Base-by-base conservation (phyloP, 2,888 invertebrate species). In the Matsumyia berberina region DNA sequence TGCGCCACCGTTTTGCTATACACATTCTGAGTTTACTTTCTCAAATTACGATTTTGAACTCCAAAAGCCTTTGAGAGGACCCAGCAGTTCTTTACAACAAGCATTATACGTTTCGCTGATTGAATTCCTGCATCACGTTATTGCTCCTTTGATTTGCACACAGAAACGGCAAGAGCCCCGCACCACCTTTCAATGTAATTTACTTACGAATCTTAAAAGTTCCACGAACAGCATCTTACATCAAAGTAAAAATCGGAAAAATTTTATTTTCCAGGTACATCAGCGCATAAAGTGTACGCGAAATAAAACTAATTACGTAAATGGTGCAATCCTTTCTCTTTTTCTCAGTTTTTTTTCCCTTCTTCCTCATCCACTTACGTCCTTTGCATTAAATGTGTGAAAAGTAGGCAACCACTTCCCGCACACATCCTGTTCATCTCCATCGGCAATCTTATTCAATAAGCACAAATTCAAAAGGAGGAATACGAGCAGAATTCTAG, bases 291-390 rank as follows among this genome's bases (percentile, higher is more conserved):
- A 77, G 33, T 57, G 24, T 46, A 44, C 62, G 49, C 62, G 49
- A 57, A 83, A 67, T 78, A 73, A 83, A 83, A 83, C 73, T 83
- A 78, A 83, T 83, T 83, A 78, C 83, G 83, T 73, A 72, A 83
- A 83, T 83, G 73, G 78, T 69, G 39, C 73, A 78, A 78, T 67
- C 60, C 55, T 62, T 64, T 64, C 72, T 55, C 15, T 33, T 58
- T 31, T 66, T 51, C n/a, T n/a, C n/a, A n/a, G n/a, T 62, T 76
- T 55, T 31, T 31, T 57, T 37, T 2, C 35, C 8, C 15, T 17
- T 37, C n/a, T 24, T 24, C 24, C 6, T 31, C 49, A 33, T 39
- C 12, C 29, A 55, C 12, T 9, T 49, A 29, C 49, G 35, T 37
- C 33, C 19, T 31, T 60, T 31, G 12, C 17, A 39, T 37, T 39